phyloP scores from a whole-genome alignment of 2,888 invertebrate species.

The Acanthosepion lycidas region DNA sequence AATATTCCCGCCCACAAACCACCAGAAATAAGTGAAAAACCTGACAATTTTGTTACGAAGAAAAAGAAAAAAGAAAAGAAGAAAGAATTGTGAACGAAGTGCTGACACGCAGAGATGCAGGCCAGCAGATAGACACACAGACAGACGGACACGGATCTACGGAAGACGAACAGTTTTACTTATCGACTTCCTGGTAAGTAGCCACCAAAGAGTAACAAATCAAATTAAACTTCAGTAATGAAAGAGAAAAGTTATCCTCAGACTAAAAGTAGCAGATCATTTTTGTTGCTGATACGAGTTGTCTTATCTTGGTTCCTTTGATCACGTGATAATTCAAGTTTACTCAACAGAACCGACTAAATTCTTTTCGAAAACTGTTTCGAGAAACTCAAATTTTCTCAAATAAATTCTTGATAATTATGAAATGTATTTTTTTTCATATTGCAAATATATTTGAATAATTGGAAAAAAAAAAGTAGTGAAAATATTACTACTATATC shows the following conservation, averaged over 20 bases:
- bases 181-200: conserved; percentile 10
- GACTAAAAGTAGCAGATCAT: neutral
- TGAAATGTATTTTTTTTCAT: too few species aligned
- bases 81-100: neutral
- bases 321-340: neutral
- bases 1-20: neutral
- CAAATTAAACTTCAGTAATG: neutral
- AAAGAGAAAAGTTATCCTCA: neutral
- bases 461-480: too few species aligned
- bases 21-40: neutral
- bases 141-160: neutral
- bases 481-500: too few species aligned
- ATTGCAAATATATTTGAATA: too few species aligned
- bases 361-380: too few species aligned
- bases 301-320: neutral
- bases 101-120: neutral
- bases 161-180: neutral
- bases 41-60: neutral
- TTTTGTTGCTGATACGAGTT: neutral
- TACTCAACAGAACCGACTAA: too few species aligned
- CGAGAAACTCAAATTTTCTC: too few species aligned
- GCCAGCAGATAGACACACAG: neutral
- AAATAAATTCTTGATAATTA: too few species aligned
- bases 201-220: neutral
- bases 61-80: too few species aligned